Evolutionary conservation across 2,113 vertebrate genomes (phyloP).

Genomic region (Isichthys henryi): DNA sequence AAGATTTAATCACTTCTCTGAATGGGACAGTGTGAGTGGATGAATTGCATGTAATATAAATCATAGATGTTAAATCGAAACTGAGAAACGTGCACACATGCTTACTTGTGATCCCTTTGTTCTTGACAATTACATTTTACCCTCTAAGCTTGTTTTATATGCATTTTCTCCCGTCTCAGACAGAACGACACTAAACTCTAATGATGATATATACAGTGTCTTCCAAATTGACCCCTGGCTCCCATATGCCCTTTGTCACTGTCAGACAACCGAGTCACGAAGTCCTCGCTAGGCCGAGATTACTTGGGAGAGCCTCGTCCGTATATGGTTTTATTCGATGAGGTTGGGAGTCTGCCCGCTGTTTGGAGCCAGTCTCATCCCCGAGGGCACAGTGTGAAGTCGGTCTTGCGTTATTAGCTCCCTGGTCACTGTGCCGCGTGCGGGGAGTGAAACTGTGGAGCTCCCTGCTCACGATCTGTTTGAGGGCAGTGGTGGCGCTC

Average conservation of each 20-base stretch:
- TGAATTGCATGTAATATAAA: not conserved
- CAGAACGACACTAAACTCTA: not conserved
- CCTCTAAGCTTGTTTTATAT: conserved; percentile 9
- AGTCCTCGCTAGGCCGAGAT: not conserved
- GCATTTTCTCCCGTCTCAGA: not conserved
- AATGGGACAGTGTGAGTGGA: not conserved
- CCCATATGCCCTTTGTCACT: conserved; percentile 4
- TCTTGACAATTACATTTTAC: not conserved
- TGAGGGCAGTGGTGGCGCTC: no score
- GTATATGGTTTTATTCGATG: not conserved
- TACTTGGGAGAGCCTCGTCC: not conserved
- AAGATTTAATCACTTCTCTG: not conserved
- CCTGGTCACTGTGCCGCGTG: not conserved
- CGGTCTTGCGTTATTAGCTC: not conserved
- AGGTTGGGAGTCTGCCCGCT: not conserved
- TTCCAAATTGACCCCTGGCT: conserved; percentile 5
- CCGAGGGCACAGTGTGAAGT: not conserved
- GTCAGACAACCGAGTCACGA: not conserved
- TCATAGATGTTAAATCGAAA: not conserved
- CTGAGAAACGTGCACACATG: not conserved
- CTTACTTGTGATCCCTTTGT: not conserved
- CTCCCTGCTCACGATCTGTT: not conserved
- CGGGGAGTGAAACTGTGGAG: not conserved
- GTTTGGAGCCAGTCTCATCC: not conserved
- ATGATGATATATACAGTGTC: conserved; percentile 9